Evolutionary conservation across 2,113 vertebrate genomes (phyloP).

Genomic region (Gallinago media): DNA sequence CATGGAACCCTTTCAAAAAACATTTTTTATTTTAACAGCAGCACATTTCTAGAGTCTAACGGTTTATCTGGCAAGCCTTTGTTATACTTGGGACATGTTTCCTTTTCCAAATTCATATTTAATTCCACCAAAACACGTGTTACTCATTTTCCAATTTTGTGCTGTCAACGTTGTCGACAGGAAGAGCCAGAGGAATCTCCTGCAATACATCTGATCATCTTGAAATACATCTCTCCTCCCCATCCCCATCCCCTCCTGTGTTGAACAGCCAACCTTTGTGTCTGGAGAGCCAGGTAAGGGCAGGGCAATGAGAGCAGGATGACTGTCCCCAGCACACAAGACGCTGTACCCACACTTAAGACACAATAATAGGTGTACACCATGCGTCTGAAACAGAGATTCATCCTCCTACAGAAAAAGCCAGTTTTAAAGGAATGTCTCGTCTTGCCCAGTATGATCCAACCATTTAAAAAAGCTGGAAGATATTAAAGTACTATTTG

Average conservation of each 20-base stretch:
- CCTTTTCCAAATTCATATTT: neutral
- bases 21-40: conserved; percentile 2
- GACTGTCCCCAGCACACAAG: neutral
- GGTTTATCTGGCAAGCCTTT: conserved; percentile 22
- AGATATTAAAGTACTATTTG: neutral
- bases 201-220: neutral
- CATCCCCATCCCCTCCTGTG: neutral
- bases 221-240: neutral
- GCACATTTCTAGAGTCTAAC: neutral
- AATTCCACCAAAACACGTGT: conserved; percentile 1
- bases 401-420: neutral
- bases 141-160: neutral
- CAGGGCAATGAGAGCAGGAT: neutral
- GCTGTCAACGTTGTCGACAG: neutral
- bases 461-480: neutral
- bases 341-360: accelerated
- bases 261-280: accelerated
- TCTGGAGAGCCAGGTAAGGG: neutral
- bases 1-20: neutral
- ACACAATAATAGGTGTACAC: neutral
- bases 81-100: neutral
- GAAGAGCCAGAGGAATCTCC: neutral
- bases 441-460: accelerated
- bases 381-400: neutral
- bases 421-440: neutral